Evolutionary conservation across 2,888 invertebrate genomes (phyloP).

Genomic region (Stenodema calcarata): DNA sequence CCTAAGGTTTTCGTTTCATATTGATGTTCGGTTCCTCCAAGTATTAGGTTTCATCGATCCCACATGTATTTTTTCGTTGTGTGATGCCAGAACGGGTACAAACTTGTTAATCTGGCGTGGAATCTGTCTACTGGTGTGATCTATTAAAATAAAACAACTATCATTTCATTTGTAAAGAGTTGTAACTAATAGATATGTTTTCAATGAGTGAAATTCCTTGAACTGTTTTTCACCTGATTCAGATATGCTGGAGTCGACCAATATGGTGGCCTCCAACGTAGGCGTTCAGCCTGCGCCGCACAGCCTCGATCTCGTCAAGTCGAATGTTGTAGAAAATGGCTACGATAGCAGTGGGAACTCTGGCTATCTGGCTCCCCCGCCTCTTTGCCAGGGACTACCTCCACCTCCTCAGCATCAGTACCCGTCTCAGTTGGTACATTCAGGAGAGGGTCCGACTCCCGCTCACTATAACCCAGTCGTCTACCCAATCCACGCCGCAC

Average conservation of each 20-base stretch:
- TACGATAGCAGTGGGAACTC: constrained; percentile 5
- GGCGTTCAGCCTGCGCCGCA: background rate
- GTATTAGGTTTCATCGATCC: too few relatives aligned
- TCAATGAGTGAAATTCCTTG: too few relatives aligned
- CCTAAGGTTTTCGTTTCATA: too few relatives aligned
- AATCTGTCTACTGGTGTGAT: too few relatives aligned
- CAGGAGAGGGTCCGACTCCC: constrained; percentile 4
- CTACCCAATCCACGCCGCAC: constrained; percentile 35
- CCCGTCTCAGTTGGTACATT: background rate
- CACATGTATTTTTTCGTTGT: too few relatives aligned
- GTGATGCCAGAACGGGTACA: too few relatives aligned
- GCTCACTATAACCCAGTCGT: constrained; percentile 40
- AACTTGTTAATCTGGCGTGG: too few relatives aligned
- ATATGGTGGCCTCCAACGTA: background rate
- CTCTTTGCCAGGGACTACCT: constrained; percentile 8
- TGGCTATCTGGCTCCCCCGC: constrained; percentile 27
- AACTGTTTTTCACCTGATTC: background rate
- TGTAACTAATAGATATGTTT: too few relatives aligned
- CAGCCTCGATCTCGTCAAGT: constrained; percentile 14
- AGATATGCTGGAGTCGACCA: constrained; percentile 4
- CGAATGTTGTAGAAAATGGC: constrained; percentile 8
- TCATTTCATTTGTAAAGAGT: too few relatives aligned
- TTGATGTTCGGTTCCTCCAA: too few relatives aligned
- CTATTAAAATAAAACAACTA: too few relatives aligned
- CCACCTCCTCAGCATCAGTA: constrained; percentile 12